These are phyloP conservation scores for Nephrocerus scutellatus DNA, from an alignment of 2,888 invertebrate genomes.

Conservation along the genomic window DNA sequence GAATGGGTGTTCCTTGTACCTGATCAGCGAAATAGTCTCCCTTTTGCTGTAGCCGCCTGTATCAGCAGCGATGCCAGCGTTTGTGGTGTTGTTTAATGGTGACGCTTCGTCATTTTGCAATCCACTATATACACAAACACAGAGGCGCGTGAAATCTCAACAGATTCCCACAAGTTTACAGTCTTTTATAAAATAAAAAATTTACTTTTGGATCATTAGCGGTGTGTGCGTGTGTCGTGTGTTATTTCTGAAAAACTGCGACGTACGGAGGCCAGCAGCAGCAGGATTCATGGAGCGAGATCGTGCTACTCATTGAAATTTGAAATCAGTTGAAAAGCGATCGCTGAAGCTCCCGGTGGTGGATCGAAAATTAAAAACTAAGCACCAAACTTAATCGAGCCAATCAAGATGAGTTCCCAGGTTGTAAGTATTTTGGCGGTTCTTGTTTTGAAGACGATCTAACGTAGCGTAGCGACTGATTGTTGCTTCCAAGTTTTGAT, in stretches of 20 bases:
- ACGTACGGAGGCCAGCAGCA: slow-evolving; percentile 1
- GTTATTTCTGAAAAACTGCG: neutral
- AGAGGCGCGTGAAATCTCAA: neutral
- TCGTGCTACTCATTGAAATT: slow-evolving; percentile 18
- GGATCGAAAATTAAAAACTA: slow-evolving; percentile 1
- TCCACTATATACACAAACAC: slow-evolving; percentile 20
- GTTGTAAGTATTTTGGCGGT: neutral
- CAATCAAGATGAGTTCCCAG: slow-evolving; percentile 17
- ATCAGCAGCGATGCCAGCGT: too few relatives aligned
- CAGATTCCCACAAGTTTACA: slow-evolving; percentile 29
- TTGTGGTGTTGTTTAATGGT: too few relatives aligned
- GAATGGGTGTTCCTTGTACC: too few relatives aligned
- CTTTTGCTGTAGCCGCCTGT: too few relatives aligned
- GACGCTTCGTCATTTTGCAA: too few relatives aligned
- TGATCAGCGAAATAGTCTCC: too few relatives aligned
- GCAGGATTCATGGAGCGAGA: too few relatives aligned
- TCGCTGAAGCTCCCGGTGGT: slow-evolving; percentile 16
- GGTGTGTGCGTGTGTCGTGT: slow-evolving; percentile 1
- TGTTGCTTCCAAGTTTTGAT: too few relatives aligned
- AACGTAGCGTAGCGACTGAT: too few relatives aligned
- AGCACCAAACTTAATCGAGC: slow-evolving; percentile 35
- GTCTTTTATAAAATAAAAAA: slow-evolving; percentile 39
- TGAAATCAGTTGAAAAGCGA: slow-evolving; percentile 26
- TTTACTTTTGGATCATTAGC: slow-evolving; percentile 6
- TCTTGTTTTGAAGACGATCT: neutral